phyloP scores from a whole-genome alignment of 2,113 vertebrate species.

The Pandion haliaetus region DNA sequence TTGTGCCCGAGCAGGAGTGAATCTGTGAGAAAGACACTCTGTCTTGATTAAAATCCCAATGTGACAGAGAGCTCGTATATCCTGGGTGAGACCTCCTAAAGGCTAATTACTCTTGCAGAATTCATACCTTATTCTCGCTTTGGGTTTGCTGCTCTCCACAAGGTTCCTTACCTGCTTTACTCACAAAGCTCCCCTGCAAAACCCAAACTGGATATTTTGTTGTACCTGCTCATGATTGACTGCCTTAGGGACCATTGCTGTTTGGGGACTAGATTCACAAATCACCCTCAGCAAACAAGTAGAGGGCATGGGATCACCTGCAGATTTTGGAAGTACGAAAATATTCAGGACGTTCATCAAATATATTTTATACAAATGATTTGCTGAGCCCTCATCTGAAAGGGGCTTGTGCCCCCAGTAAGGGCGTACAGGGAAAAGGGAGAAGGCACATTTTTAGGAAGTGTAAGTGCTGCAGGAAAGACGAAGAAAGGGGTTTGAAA shows the following conservation, averaged over 20 bases:
- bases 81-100: not conserved
- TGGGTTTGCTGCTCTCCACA: not conserved
- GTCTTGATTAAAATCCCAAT: not conserved
- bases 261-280: not conserved
- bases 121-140: not conserved
- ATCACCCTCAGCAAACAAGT: not conserved
- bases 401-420: not conserved
- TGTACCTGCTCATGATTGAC: not conserved
- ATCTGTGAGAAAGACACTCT: not conserved
- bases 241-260: not conserved
- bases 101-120: not conserved
- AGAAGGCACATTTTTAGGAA: not conserved
- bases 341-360: not conserved
- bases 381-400: not conserved
- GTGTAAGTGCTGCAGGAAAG: rapidly evolving
- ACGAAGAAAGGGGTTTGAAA: not conserved
- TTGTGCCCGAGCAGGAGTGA: not conserved
- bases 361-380: not conserved
- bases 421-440: rapidly evolving
- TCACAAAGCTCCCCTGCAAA: not conserved
- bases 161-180: not conserved
- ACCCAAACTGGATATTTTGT: not conserved
- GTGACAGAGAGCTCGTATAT: not conserved
- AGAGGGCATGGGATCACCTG: not conserved
- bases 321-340: not conserved